A percentile compares a stretch with the other conserved stretches of the same genome.
Evolutionary conservation across 2,113 vertebrate genomes (phyloP).

Genomic region (Hippocampus guttulatus): DNA sequence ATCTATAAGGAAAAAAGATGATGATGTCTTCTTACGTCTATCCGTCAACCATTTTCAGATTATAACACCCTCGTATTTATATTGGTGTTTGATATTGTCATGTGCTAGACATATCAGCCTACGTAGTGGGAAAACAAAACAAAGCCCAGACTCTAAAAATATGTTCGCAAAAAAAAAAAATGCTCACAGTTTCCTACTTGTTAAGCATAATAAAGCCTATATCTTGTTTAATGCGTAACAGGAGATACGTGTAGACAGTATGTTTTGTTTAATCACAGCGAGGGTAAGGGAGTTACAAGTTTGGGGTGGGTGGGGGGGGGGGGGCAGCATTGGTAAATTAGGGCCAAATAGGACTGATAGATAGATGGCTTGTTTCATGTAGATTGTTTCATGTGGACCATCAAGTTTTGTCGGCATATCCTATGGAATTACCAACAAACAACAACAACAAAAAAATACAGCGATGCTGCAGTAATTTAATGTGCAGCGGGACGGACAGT

Average conservation of each 20-base stretch:
- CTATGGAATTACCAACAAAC: conserved; percentile 14
- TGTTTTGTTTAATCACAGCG: conserved; percentile 20
- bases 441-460: neutral
- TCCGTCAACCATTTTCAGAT: neutral
- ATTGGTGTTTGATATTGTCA: neutral
- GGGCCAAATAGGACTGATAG: conserved; percentile 21
- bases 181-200: neutral
- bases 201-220: neutral
- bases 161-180: neutral
- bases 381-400: conserved; percentile 54
- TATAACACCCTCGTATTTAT: neutral
- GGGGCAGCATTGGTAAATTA: conserved; percentile 22
- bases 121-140: neutral
- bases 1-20: neutral
- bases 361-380: no score
- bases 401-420: conserved; percentile 41
- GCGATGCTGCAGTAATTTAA: neutral
- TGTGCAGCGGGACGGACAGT: neutral
- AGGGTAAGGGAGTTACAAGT: conserved; percentile 6
- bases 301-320: neutral
- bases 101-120: neutral
- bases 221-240: neutral
- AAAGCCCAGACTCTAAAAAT: neutral
- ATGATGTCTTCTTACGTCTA: neutral
- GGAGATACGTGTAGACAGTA: neutral